Evolutionary conservation across 2,888 invertebrate species (phyloP).

Genomic region (Axea sp.): DNA sequence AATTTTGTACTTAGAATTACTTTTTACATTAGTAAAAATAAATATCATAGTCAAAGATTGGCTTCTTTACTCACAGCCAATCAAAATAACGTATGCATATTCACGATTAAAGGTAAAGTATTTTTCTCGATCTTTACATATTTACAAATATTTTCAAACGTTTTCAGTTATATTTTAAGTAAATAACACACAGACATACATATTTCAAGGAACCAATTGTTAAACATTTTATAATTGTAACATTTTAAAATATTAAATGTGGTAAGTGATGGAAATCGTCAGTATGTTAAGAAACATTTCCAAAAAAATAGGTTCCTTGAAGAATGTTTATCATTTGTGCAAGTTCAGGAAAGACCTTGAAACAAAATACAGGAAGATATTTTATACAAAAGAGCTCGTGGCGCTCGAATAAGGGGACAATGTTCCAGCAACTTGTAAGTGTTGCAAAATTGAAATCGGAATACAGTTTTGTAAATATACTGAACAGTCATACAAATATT

Average conservation of each 20-base stretch:
- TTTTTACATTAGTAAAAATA: constrained; percentile 43
- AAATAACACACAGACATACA: neutral
- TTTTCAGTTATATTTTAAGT: constrained; percentile 1
- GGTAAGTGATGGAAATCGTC: neutral
- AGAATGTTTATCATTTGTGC: neutral
- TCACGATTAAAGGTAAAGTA: constrained; percentile 18
- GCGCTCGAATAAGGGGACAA: no score
- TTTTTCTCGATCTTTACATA: constrained; percentile 39
- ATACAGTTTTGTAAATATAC: no score
- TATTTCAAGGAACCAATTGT: constrained; percentile 1
- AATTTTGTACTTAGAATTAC: constrained; percentile 50
- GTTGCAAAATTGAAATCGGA: neutral
- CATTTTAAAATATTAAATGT: neutral
- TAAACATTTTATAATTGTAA: neutral
- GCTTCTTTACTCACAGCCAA: neutral
- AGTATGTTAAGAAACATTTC: neutral
- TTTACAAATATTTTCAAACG: constrained; percentile 25
- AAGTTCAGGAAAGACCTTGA: neutral
- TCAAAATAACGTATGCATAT: constrained; percentile 2
- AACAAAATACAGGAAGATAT: neutral
- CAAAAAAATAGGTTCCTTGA: neutral
- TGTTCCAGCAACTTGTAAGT: neutral
- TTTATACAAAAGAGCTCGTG: neutral
- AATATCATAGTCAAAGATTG: constrained; percentile 29
- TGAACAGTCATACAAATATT: no score